These are phyloP conservation scores for Onychomys leucogaster DNA, from an alignment of 2,797 vertebrate genomes.

Conservation along the genomic window DNA sequence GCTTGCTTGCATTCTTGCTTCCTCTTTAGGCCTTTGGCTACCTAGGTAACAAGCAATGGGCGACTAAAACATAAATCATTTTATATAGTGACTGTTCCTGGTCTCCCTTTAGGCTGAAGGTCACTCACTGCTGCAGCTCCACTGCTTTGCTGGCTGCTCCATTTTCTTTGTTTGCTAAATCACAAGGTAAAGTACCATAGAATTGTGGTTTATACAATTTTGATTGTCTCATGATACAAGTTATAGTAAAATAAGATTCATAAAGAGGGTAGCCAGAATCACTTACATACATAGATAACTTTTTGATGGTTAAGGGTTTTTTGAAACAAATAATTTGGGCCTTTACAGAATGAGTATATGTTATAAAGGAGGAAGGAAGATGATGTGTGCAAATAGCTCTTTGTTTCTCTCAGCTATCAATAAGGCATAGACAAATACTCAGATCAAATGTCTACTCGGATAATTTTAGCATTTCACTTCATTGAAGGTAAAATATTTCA, in stretches of 20 bases:
- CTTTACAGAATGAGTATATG: neutral
- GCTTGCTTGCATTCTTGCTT: neutral
- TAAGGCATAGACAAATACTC: neutral
- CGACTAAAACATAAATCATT: conserved; percentile 2
- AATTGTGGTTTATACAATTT: neutral
- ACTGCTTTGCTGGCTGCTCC: neutral
- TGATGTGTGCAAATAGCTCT: neutral
- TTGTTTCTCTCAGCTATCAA: neutral
- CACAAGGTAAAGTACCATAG: neutral
- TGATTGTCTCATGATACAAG: conserved; percentile 4
- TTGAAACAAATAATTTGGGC: neutral
- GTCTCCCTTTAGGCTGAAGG: neutral
- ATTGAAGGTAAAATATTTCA: neutral
- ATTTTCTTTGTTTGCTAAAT: neutral
- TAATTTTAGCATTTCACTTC: conserved; percentile 24
- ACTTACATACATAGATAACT: neutral
- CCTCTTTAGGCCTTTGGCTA: neutral
- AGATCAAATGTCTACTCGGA: neutral
- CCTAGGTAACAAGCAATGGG: neutral
- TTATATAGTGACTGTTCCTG: neutral
- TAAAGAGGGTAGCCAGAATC: neutral
- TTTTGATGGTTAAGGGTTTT: neutral
- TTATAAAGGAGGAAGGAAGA: neutral
- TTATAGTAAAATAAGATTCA: neutral
- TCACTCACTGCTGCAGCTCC: neutral